Percentiles rank a stretch among this genome's conserved stretches.
Evolutionary conservation across 2,888 invertebrate genomes (phyloP).

Genomic region (Eugnorisma glareosa): DNA sequence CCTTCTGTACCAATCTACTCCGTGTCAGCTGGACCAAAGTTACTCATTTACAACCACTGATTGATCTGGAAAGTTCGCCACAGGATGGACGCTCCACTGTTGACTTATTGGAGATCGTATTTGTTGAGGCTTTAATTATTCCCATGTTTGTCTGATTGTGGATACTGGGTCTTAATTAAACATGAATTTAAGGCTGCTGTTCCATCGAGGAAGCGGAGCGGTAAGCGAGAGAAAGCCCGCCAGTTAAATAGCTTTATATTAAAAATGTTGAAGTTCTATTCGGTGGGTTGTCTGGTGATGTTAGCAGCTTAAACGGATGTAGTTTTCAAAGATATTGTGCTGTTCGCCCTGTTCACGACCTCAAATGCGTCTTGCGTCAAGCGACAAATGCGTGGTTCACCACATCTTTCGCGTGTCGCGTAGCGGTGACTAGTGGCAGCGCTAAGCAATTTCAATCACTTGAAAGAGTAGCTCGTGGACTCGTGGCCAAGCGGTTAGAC

Average conservation of each 20-base stretch:
- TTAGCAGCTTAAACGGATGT: not conserved
- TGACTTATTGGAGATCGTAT: slow-evolving; percentile 37
- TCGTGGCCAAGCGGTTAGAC: not conserved
- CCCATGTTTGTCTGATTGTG: slow-evolving; percentile 30
- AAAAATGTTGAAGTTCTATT: not conserved
- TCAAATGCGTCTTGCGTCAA: not conserved
- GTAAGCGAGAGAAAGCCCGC: not conserved
- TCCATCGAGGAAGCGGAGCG: not conserved
- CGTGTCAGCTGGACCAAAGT: slow-evolving; percentile 11
- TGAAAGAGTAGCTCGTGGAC: too few species aligned
- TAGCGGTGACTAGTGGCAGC: not conserved
- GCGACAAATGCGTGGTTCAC: not conserved
- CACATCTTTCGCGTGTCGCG: too few species aligned
- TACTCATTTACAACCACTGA: slow-evolving; percentile 42
- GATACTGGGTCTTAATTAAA: slow-evolving; percentile 13
- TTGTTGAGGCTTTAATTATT: slow-evolving; percentile 45
- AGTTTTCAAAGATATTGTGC: not conserved
- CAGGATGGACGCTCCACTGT: slow-evolving; percentile 20
- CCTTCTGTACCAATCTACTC: slow-evolving; percentile 17
- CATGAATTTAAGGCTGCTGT: not conserved
- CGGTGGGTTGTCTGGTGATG: not conserved
- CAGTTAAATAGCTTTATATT: not conserved
- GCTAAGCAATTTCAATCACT: too few species aligned
- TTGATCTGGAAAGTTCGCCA: slow-evolving; percentile 22
- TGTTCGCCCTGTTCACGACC: not conserved